Evolutionary conservation across 2,888 invertebrate genomes (phyloP), one percentile per base, ranked within the genome.

Genomic region (Xiphydria camelus): DNA sequence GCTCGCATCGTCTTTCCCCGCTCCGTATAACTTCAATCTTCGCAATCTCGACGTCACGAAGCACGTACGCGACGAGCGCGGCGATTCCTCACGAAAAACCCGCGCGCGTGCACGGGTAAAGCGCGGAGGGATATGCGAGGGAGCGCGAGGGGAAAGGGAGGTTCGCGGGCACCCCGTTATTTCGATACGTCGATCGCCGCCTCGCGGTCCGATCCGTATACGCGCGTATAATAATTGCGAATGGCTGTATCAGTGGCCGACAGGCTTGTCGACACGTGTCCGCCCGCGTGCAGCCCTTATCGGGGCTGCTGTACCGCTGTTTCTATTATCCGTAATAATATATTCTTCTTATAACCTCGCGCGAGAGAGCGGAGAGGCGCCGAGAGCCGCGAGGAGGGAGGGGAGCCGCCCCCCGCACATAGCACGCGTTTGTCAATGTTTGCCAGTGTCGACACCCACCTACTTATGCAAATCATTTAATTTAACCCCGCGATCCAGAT

Each of bases 391-490:
- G 20, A 26, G 15, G 25, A 25, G 22, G 43, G 51, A 7, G 48
- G 45, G n/a, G 21, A 21, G 14, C 21, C 37, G 21, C 21, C n/a
- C n/a, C n/a, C n/a, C n/a, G n/a, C n/a, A n/a, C 37, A 21, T 62
- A 59, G 64, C 66, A 68, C 66, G 68, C 70, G 74, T 73, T 74
- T 74, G 73, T 74, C 71, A 75, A 73, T 74, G 74, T 74, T 74
- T 73, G 74, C 71, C 64, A 70, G 68, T 75, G 74, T 75, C 72
- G 71, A 75, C 75, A 75, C 74, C 75, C 74, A 75, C 73, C 73
- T 75, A 75, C 73, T 75, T 75, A 75, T 75, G 75, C 73, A 75
- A 75, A 75, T 75, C 71, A 75, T 75, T 75, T 75, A 75, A 75
- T 75, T 75, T 75, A 74, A 68, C 73, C 72, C 69, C 70, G 47